These are phyloP conservation scores for Thamnophis elegans DNA, from an alignment of 2,797 vertebrate species.

Conservation along the genomic window DNA sequence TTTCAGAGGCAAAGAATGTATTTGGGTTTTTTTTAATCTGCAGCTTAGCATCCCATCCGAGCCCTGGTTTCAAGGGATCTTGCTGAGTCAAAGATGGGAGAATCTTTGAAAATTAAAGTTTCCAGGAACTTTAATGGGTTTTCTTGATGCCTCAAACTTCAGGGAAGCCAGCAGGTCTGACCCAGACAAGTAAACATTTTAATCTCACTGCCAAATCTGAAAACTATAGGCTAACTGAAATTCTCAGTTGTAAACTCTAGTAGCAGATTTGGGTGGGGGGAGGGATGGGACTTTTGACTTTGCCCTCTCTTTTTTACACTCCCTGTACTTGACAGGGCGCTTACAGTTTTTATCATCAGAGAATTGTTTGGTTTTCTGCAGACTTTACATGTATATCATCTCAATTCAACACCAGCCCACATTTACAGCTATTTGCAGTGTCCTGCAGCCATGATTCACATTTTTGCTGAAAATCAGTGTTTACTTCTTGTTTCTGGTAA, in stretches of 20 bases:
- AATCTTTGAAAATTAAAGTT: neutral
- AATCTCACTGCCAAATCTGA: neutral
- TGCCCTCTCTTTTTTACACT: neutral
- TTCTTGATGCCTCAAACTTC: neutral
- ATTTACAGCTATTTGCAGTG: neutral
- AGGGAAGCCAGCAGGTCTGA: neutral
- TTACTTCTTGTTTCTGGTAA: neutral
- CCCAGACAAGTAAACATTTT: neutral
- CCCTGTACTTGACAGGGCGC: neutral
- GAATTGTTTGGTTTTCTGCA: neutral
- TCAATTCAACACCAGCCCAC: neutral
- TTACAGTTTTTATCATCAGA: neutral
- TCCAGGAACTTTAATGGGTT: too few species aligned
- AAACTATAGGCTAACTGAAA: neutral
- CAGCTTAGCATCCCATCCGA: neutral
- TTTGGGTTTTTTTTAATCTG: neutral
- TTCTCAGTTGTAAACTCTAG: neutral
- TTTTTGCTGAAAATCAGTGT: neutral
- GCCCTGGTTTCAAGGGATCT: neutral
- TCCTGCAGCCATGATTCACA: neutral
- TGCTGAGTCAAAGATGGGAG: neutral
- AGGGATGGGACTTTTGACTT: neutral
- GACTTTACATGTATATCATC: neutral
- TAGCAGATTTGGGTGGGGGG: neutral
- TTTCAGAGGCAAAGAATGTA: neutral